phyloP scores from a whole-genome alignment of 1,140 invertebrate genomes.

The Platorchestia sp. region DNA sequence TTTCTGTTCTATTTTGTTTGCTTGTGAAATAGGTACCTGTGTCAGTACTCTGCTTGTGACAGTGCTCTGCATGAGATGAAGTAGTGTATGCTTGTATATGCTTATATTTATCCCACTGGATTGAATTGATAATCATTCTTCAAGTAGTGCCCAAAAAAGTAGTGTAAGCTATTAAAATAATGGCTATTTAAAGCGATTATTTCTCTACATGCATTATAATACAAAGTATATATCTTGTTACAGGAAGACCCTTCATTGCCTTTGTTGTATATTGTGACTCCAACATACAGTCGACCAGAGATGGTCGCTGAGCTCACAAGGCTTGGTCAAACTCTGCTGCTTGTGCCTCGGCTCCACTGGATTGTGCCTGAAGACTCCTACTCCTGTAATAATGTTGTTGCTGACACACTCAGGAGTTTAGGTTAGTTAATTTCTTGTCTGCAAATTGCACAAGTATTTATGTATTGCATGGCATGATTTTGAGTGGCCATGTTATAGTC shows the following conservation, averaged over 20 bases:
- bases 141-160: no score
- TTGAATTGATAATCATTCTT: no score
- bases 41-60: no score
- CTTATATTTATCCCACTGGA: no score
- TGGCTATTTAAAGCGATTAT: no score
- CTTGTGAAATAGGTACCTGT: no score
- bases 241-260: conserved; percentile 56
- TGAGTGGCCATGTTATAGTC: not conserved
- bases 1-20: no score
- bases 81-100: no score
- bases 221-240: not conserved
- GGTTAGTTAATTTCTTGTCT: conserved; percentile 68
- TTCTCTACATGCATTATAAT: no score
- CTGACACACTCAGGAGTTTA: conserved; percentile 73
- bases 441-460: not conserved
- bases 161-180: no score
- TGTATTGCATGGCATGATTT: not conserved
- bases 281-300: conserved; percentile 77
- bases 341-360: conserved; percentile 76
- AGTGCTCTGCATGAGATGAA: no score
- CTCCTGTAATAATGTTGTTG: conserved; percentile 73
- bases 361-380: conserved; percentile 76
- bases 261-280: conserved; percentile 80
- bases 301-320: conserved; percentile 77
- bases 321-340: conserved; percentile 75